phyloP scores from a whole-genome alignment of 2,113 vertebrate species.

The Gnathochromis pfefferi region DNA sequence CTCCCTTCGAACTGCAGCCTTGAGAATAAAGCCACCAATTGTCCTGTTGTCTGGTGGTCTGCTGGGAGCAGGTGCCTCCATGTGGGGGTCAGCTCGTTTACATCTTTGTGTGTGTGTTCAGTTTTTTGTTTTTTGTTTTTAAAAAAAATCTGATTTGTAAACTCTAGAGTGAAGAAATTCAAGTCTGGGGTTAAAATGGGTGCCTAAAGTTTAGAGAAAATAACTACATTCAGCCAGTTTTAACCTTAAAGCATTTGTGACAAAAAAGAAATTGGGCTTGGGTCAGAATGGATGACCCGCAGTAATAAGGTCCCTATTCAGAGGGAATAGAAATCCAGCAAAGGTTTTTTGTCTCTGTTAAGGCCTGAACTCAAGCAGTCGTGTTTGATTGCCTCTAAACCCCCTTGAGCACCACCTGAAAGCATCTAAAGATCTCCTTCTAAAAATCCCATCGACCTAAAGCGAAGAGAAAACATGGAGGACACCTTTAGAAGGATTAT shows the following conservation, averaged over 20 bases:
- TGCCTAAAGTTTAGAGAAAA: background rate
- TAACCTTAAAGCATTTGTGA: conserved; percentile 13
- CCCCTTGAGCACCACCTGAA: background rate
- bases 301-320: conserved; percentile 44
- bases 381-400: background rate
- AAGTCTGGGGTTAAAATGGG: background rate
- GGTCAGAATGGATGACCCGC: conserved; percentile 31
- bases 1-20: background rate
- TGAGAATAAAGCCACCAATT: conserved; percentile 27
- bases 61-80: background rate
- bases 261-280: conserved; percentile 17
- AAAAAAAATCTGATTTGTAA: conserved; percentile 9
- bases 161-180: background rate
- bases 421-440: background rate
- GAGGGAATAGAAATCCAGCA: conserved; percentile 3
- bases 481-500: background rate
- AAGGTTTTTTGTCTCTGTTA: conserved; percentile 24
- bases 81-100: background rate
- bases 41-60: conserved; percentile 12
- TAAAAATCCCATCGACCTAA: background rate
- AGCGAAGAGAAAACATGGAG: background rate
- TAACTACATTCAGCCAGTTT: background rate
- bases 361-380: background rate
- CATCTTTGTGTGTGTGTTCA: background rate
- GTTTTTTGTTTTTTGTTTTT: background rate